A percentile compares a stretch with the other conserved stretches of the same genome.
Conservation (phyloP, 1,140 invertebrate species). For the Hylaeus volcanicus region DNA sequence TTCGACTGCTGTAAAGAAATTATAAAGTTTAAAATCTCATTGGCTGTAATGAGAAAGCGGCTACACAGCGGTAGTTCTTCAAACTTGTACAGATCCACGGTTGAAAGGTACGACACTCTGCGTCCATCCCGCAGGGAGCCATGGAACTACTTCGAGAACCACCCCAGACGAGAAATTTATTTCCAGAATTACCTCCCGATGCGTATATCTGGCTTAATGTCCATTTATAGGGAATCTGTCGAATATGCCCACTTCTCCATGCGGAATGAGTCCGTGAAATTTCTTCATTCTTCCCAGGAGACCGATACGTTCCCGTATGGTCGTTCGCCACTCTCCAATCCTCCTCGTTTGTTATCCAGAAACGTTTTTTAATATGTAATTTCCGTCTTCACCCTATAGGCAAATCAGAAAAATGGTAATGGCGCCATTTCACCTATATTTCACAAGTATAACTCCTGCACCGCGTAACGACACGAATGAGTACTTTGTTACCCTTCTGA, state of each 20-base stretch:
- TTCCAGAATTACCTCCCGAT: constrained; percentile 50
- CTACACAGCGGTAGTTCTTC: constrained; percentile 35
- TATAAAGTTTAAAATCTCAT: constrained; percentile 65
- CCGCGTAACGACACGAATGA: no score
- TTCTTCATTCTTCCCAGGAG: constrained; percentile 57
- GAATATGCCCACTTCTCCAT: constrained; percentile 43
- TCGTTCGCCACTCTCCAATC: constrained; percentile 42
- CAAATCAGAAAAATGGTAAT: background rate
- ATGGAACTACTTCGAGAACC: constrained; percentile 21
- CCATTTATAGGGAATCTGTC: constrained; percentile 57
- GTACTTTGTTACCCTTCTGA: no score
- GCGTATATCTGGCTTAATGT: constrained; percentile 54
- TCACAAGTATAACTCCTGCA: no score
- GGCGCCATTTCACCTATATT: no score
- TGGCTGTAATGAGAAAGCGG: constrained; percentile 66
- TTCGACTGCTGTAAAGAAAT: constrained; percentile 59
- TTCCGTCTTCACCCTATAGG: background rate
- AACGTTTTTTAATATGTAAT: constrained; percentile 23
- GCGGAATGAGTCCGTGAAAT: constrained; percentile 50
- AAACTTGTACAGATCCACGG: constrained; percentile 21
- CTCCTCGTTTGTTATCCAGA: constrained; percentile 26
- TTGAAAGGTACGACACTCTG: constrained; percentile 7
- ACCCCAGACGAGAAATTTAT: constrained; percentile 49
- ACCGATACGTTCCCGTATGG: constrained; percentile 41
- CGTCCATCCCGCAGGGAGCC: constrained; percentile 1